Evolutionary conservation across 1,140 invertebrate species (phyloP), one percentile per base, ranked within the genome.

Genomic region (Piezodorus guildinii): DNA sequence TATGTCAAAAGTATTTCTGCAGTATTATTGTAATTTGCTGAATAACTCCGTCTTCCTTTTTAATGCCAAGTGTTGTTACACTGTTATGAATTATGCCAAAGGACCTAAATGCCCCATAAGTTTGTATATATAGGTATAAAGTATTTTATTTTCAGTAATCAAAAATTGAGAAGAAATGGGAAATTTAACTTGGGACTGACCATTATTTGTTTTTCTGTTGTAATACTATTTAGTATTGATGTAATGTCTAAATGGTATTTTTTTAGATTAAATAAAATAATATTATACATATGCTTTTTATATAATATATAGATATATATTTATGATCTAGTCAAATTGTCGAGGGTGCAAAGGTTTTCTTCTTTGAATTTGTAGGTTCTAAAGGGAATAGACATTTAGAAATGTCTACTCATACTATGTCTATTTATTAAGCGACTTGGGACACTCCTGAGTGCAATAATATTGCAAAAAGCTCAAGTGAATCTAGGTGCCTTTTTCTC

Each of bases 401-500:
- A 5, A 39, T 39, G 34, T 39, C 34, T 39, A 39, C 34, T 39
- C 27, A 30, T 30, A 30, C 27, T 30, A 30, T 30, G 27, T 30
- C 34, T 39, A 39, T 39, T 39, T 39, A 39, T 39, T 39, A 39
- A 39, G 34, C 12, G 34, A 39, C 34, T 39, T 39, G 34, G 34
- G 34, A 39, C 34, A 39, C 52, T 25, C 52, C 52, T 56, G 14
- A 23, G 19, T 56, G 52, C 19, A 56, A 56, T 56, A 21, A 23
- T 23, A 49, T 49, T 56, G 17, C 14, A 19, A 56, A 21, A 56
- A 56, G 52, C 52, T 56, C 52, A 56, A 56, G 15, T 56, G 52
- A 56, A 49, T 49, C 52, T 56, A 56, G 52, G 52, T 56, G 52
- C 52, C 52, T 56, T 56, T 56, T 56, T 56, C 52, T 56, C 52